A percentile compares a stretch with the other conserved stretches of the same genome.
phyloP scores from a whole-genome alignment of 1,140 invertebrate genomes.

The Drosophila pseudoobscura region DNA sequence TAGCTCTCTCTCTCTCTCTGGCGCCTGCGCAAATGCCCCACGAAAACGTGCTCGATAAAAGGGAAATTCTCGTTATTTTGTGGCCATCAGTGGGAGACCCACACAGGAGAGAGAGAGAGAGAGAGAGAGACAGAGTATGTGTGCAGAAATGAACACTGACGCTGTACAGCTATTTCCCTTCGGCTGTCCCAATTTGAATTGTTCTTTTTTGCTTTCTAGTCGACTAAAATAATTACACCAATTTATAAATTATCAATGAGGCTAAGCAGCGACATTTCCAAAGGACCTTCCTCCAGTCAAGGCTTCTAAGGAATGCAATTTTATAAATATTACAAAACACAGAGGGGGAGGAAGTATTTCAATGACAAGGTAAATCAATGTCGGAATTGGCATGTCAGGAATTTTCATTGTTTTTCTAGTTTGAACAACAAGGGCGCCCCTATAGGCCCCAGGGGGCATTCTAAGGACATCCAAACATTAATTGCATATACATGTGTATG shows the following conservation, averaged over 20 bases:
- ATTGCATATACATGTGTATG: constrained; percentile 15
- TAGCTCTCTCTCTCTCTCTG: background rate
- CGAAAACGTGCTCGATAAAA: constrained; percentile 46
- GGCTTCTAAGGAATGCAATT: constrained; percentile 22
- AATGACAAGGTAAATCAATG: constrained; percentile 47
- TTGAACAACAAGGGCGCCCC: background rate
- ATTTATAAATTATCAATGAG: constrained; percentile 76
- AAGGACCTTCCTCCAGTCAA: constrained; percentile 60
- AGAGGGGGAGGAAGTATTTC: background rate
- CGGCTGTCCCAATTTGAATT: constrained; percentile 55
- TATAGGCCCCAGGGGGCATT: constrained; percentile 15
- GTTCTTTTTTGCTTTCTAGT: constrained; percentile 8
- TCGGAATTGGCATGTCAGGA: constrained; percentile 18
- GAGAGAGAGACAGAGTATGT: background rate
- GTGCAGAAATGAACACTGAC: constrained; percentile 66
- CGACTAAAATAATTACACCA: constrained; percentile 66
- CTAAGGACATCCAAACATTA: constrained; percentile 33
- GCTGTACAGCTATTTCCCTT: constrained; percentile 50
- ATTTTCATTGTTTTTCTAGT: constrained; percentile 24
- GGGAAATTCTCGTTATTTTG: constrained; percentile 53
- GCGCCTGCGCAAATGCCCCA: constrained; percentile 39
- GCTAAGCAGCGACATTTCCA: constrained; percentile 57
- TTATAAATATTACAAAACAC: constrained; percentile 6
- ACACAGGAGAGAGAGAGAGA: constrained; percentile 17
- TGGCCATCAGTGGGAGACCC: constrained; percentile 3